These are phyloP conservation scores for Ursus arctos DNA, from an alignment of 2,113 vertebrate genomes.

Conservation along the genomic window DNA sequence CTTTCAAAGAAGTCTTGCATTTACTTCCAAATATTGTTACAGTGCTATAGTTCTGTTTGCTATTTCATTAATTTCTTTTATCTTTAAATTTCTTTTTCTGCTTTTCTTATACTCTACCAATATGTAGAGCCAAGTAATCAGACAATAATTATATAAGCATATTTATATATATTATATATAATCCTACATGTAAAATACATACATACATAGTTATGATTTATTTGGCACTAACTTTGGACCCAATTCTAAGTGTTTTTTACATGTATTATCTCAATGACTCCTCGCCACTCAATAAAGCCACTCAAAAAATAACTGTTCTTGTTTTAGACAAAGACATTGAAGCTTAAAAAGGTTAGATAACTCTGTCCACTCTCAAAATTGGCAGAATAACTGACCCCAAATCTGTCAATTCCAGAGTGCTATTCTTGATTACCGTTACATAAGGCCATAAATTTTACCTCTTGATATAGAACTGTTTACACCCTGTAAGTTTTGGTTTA, in stretches of 20 bases:
- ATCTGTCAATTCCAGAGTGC: not conserved
- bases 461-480: not conserved
- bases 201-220: not conserved
- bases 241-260: not conserved
- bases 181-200: not conserved
- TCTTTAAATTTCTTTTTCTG: slow-evolving; percentile 5
- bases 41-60: not conserved
- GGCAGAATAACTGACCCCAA: not conserved
- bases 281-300: not conserved
- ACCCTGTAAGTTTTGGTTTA: not conserved
- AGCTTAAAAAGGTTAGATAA: not conserved
- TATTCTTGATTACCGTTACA: not conserved
- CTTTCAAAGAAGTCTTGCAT: slow-evolving; percentile 38
- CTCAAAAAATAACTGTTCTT: not conserved
- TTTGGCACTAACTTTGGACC: not conserved
- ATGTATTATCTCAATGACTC: not conserved
- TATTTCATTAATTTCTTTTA: slow-evolving; percentile 36
- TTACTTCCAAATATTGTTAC: not conserved
- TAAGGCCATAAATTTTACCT: not conserved
- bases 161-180: not conserved
- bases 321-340: slow-evolving; percentile 29
- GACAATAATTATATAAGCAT: not conserved
- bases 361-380: not conserved
- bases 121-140: slow-evolving; percentile 24
- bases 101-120: not conserved